Evolutionary conservation across 92 coral and sea anemone species (phyloP), one percentile per base, ranked within the genome.

Genomic region (Parazoanthus swiftii): DNA sequence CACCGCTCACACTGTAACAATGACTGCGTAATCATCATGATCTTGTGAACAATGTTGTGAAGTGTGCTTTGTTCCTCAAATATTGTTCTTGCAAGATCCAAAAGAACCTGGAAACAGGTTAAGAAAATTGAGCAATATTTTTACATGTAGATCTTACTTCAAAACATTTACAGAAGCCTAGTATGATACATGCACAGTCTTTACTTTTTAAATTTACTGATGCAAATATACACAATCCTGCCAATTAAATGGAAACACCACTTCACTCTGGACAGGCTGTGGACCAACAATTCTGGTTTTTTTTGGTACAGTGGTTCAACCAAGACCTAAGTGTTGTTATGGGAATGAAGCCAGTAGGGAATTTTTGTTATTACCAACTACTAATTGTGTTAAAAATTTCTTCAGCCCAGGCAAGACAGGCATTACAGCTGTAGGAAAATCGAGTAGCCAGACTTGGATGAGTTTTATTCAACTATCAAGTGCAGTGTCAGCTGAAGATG

Each of bases 21-120:
- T n/a, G 99, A 91, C 84, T 96, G 99, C 13, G 99, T 96, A 80
- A 96, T 96, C 99, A 96, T 96, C 99, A 96, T 96, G 84, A 96
- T 96, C 92, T 96, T 96, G 89, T 96, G 99, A 84, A 96, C 99
- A 86, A 96, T 96, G 91, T 96, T 95, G 88, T 96, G 98, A 76
- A 96, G 90, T 1, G 99, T 92, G 66, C 98, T 95, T 77, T 96
- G 99, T 72, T 96, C 99, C 86, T 96, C 99, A 91, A 96, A 96
- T 90, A 96, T 96, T 77, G 99, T 96, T 86, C 98, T 96, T 80
- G 99, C 99, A 86, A 96, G 93, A 89, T 96, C 99, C 87, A 96
- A 91, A 89, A 96, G 90, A 86, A 96, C 99, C 99, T 96, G 83
- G n/a, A 83, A 88, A 43, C 26, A 54, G 56, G 71, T 13, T 37